phyloP scores from a whole-genome alignment of 2,888 invertebrate species.

The Anorthoa munda region DNA sequence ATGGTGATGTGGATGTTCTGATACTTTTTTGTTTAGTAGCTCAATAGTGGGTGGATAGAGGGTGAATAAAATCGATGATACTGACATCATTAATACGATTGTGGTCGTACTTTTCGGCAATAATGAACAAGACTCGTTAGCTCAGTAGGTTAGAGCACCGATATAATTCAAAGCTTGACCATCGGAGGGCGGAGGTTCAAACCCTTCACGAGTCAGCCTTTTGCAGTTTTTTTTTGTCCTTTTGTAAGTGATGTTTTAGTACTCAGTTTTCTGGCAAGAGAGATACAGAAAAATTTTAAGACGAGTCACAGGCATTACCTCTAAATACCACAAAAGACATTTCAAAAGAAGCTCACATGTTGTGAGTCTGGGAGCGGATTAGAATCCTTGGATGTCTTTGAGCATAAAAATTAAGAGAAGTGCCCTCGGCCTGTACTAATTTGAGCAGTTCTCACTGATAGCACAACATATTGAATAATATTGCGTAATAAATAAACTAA shows the following conservation, averaged over 20 bases:
- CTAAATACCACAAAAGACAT: too few species aligned
- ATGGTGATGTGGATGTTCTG: not conserved
- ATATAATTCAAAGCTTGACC: not conserved
- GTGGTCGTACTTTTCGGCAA: not conserved
- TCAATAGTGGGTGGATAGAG: not conserved
- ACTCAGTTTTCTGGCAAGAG: not conserved
- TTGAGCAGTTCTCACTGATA: not conserved
- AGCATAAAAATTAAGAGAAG: not conserved
- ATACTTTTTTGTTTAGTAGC: not conserved
- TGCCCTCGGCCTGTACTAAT: too few species aligned
- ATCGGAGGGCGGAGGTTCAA: slow-evolving; percentile 36
- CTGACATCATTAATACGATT: slow-evolving; percentile 7
- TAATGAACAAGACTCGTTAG: slow-evolving; percentile 12
- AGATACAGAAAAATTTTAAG: not conserved
- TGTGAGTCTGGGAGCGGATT: too few species aligned
- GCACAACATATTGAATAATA: not conserved
- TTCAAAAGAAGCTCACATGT: too few species aligned
- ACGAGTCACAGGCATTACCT: too few species aligned
- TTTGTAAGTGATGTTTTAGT: not conserved
- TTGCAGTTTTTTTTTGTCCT: not conserved
- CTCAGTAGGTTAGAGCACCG: slow-evolving; percentile 33
- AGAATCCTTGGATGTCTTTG: not conserved
- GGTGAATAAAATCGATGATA: not conserved
- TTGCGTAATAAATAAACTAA: not conserved
- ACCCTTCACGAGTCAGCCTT: slow-evolving; percentile 14